Evolutionary conservation across 2,888 invertebrate genomes (phyloP).

Genomic region (Drosophila barbarae): DNA sequence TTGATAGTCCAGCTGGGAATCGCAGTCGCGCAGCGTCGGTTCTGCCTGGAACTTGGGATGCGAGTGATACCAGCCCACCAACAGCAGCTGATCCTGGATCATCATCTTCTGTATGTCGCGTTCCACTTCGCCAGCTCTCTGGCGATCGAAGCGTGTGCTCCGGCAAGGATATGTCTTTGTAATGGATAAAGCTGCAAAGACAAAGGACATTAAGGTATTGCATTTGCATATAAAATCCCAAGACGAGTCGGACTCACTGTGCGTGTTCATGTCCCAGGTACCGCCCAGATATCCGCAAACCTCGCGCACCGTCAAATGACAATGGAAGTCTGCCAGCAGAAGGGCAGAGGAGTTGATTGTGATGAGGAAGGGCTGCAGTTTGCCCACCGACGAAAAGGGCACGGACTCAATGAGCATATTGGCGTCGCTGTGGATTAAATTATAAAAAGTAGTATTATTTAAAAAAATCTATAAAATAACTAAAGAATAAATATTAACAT

Average conservation of each 20-base stretch:
- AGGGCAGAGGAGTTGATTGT: constrained; percentile 92
- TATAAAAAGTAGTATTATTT: neutral
- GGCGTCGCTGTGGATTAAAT: constrained; percentile 84
- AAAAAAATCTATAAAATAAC: neutral
- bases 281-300: constrained; percentile 98
- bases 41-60: constrained; percentile 93
- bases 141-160: constrained; percentile 88
- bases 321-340: constrained; percentile 94
- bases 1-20: constrained; percentile 96
- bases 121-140: constrained; percentile 88
- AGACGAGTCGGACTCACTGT: constrained; percentile 85
- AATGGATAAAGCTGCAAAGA: constrained; percentile 87
- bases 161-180: constrained; percentile 94
- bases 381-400: constrained; percentile 91
- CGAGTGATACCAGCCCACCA: constrained; percentile 98
- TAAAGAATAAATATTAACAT: neutral
- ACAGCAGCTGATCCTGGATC: constrained; percentile 88
- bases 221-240: neutral
- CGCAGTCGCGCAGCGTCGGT: constrained; percentile 92
- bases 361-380: constrained; percentile 95
- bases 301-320: constrained; percentile 95
- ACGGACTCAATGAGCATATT: constrained; percentile 94
- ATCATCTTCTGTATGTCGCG: constrained; percentile 90
- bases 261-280: constrained; percentile 95
- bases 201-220: neutral